Percentiles rank a stretch among this genome's conserved stretches.
phyloP scores from a whole-genome alignment of 2,888 invertebrate species.

The Drosophila fulvimacula region DNA sequence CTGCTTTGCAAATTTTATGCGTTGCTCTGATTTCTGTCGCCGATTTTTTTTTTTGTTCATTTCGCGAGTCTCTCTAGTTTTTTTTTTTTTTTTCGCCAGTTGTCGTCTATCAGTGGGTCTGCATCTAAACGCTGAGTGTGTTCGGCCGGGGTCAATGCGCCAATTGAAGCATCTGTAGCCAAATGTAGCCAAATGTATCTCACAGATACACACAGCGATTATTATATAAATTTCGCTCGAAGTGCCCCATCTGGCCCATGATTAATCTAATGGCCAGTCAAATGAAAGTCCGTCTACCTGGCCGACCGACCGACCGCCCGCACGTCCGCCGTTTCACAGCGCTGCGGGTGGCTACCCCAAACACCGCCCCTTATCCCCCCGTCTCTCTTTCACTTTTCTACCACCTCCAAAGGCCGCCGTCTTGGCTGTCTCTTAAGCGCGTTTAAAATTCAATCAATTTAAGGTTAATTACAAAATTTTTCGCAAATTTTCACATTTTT shows the following conservation, averaged over 20 bases:
- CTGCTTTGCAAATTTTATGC: constrained; percentile 65
- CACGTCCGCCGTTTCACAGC: constrained; percentile 21
- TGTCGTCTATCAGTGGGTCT: constrained; percentile 61
- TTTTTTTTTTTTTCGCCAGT: constrained; percentile 32
- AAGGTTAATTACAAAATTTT: constrained; percentile 71
- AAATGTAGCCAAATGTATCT: constrained; percentile 53
- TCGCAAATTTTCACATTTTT: constrained; percentile 35
- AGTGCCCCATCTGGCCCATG: constrained; percentile 53
- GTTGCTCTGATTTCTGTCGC: constrained; percentile 68
- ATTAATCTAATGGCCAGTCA: constrained; percentile 62
- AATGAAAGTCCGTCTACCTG: constrained; percentile 50
- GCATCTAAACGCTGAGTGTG: constrained; percentile 51
- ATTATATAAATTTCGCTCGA: constrained; percentile 58
- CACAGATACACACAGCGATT: constrained; percentile 51
- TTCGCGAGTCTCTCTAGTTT: background rate
- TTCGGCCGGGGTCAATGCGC: constrained; percentile 60
- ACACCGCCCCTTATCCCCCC: no score
- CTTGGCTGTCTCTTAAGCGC: constrained; percentile 45
- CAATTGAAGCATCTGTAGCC: constrained; percentile 55
- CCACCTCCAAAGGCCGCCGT: background rate
- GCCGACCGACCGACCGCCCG: background rate
- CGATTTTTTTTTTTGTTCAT: constrained; percentile 32
- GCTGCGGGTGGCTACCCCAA: constrained; percentile 56
- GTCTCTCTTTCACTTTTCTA: no score
- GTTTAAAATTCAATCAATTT: constrained; percentile 76